phyloP scores from a whole-genome alignment of 2,888 invertebrate genomes.

The Sericinus montela region DNA sequence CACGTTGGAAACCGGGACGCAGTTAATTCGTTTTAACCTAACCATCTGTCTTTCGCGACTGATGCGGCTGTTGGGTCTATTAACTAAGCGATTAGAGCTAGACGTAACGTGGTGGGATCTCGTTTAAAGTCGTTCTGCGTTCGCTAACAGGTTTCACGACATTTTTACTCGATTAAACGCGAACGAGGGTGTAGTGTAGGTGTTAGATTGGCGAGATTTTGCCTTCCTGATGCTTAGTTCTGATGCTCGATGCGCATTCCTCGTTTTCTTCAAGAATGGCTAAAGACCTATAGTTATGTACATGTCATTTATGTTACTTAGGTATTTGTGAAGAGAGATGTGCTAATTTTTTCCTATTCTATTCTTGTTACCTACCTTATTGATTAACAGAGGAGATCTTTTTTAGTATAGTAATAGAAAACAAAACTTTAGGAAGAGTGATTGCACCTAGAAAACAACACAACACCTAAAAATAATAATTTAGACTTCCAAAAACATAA shows the following conservation, averaged over 20 bases:
- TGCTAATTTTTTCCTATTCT: too few relatives aligned
- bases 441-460: too few relatives aligned
- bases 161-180: slow-evolving; percentile 16
- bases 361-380: too few relatives aligned
- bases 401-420: too few relatives aligned
- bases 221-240: slow-evolving; percentile 4
- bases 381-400: too few relatives aligned
- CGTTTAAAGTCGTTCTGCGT: slow-evolving; percentile 9
- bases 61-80: slow-evolving; percentile 13
- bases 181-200: slow-evolving; percentile 15
- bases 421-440: too few relatives aligned
- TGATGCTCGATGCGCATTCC: not conserved
- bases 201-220: slow-evolving; percentile 10
- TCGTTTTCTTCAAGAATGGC: too few relatives aligned
- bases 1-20: not conserved
- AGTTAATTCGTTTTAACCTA: slow-evolving; percentile 10
- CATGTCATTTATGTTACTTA: too few relatives aligned
- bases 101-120: slow-evolving; percentile 17
- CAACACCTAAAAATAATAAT: too few relatives aligned
- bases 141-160: slow-evolving; percentile 16
- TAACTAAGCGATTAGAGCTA: slow-evolving; percentile 17
- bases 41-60: slow-evolving; percentile 9
- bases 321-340: too few relatives aligned
- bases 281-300: too few relatives aligned
- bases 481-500: too few relatives aligned